Conservation (phyloP, 2,797 vertebrate species). For the Mareca penelope region DNA sequence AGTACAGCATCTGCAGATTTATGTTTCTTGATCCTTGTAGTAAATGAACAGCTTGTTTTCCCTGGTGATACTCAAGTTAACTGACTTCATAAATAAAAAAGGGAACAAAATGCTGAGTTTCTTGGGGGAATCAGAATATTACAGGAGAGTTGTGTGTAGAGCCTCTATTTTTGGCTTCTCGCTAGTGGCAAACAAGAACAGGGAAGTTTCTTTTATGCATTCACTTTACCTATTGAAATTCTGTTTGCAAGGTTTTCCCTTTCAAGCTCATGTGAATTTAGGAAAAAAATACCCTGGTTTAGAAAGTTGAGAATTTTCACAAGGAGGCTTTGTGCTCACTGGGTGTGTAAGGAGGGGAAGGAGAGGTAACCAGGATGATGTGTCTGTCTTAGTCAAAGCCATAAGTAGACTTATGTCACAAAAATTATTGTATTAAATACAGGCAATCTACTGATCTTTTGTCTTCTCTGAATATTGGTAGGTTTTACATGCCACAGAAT, state of each 20-base stretch:
- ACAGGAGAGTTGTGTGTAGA: neutral
- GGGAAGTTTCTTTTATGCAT: neutral
- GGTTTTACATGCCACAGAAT: neutral
- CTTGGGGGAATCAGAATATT: neutral
- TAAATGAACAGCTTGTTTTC: neutral
- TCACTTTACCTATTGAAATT: neutral
- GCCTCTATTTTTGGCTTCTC: neutral
- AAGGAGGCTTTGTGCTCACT: neutral
- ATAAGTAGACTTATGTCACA: neutral
- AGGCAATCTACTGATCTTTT: neutral
- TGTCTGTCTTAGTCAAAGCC: neutral
- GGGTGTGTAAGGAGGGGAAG: neutral
- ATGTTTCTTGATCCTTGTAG: neutral
- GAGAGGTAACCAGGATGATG: neutral
- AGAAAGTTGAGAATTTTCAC: neutral
- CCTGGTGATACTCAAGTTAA: neutral
- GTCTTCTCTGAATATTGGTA: neutral
- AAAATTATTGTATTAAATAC: neutral
- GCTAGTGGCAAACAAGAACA: neutral
- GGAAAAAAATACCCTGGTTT: neutral
- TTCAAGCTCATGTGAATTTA: neutral
- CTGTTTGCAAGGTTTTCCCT: neutral
- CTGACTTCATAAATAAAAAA: neutral
- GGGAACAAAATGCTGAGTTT: neutral
- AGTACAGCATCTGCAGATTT: neutral